Evolutionary conservation across 2,797 vertebrate species (phyloP).

Genomic region (Nyctalus aviator): DNA sequence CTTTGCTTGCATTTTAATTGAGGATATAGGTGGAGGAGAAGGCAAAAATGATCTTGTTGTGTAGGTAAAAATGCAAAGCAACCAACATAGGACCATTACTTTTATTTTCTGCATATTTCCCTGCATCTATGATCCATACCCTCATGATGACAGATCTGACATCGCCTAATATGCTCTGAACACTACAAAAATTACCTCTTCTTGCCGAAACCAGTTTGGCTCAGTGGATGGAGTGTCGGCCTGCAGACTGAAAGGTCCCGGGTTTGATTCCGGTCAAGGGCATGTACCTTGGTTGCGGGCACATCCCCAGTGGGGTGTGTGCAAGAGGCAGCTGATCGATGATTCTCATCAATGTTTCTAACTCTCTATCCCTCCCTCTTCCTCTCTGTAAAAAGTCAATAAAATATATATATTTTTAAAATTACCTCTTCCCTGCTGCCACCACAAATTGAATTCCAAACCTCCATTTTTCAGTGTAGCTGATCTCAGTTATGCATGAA

Average conservation of each 20-base stretch:
- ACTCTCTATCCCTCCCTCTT: no score
- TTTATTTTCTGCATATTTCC: conserved; percentile 28
- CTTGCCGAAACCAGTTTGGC: no score
- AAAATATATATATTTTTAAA: background rate
- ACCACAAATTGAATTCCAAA: background rate
- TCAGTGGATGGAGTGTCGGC: no score
- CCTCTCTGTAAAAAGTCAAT: no score
- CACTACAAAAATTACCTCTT: background rate
- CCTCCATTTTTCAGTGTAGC: background rate
- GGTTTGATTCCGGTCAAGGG: no score
- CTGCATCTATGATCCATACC: background rate
- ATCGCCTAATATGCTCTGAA: background rate
- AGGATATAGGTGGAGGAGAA: background rate
- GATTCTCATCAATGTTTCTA: no score
- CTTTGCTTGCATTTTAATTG: background rate
- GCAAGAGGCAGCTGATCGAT: no score
- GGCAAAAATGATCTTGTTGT: background rate
- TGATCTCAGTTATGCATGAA: background rate
- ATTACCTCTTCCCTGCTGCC: background rate
- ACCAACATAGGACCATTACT: background rate
- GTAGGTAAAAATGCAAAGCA: background rate
- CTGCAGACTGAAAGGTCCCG: no score
- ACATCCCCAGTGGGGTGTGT: no score
- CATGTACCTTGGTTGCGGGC: no score
- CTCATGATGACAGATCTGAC: background rate